Conservation (phyloP, 2,888 invertebrate genomes). For the Acanthacorydalis orientalis region DNA sequence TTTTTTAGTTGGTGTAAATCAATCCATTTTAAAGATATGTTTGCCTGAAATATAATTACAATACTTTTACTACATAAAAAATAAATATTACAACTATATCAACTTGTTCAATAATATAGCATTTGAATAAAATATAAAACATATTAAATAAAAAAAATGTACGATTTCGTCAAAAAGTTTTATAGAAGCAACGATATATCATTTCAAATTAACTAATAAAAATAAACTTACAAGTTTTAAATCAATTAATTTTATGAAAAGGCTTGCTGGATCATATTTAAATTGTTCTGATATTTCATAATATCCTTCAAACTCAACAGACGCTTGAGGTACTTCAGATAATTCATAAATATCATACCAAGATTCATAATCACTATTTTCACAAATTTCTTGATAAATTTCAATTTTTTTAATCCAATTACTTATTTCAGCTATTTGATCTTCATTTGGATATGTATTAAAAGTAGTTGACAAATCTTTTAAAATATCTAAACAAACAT, state of each 20-base stretch:
- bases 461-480: conserved; percentile 31
- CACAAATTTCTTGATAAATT: conserved; percentile 40
- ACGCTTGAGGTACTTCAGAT: conserved; percentile 22
- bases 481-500: conserved; percentile 34
- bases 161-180: too few relatives aligned
- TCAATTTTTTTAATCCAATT: conserved; percentile 43
- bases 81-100: too few relatives aligned
- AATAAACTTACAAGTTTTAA: conserved; percentile 29
- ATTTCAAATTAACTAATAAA: conserved; percentile 10
- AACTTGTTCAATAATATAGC: too few relatives aligned
- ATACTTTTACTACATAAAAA: too few relatives aligned
- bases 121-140: too few relatives aligned
- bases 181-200: conserved; percentile 16
- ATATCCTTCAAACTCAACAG: conserved; percentile 35
- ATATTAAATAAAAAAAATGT: too few relatives aligned
- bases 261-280: conserved; percentile 31
- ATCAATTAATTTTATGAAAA: conserved; percentile 36
- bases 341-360: conserved; percentile 43
- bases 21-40: conserved; percentile 52
- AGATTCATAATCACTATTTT: conserved; percentile 29
- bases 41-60: conserved; percentile 29
- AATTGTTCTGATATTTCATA: conserved; percentile 37
- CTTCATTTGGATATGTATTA: conserved; percentile 22
- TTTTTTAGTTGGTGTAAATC: conserved; percentile 41
- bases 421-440: conserved; percentile 24